Conservation (phyloP, 2,113 vertebrate genomes). For the Elephantulus edwardii region DNA sequence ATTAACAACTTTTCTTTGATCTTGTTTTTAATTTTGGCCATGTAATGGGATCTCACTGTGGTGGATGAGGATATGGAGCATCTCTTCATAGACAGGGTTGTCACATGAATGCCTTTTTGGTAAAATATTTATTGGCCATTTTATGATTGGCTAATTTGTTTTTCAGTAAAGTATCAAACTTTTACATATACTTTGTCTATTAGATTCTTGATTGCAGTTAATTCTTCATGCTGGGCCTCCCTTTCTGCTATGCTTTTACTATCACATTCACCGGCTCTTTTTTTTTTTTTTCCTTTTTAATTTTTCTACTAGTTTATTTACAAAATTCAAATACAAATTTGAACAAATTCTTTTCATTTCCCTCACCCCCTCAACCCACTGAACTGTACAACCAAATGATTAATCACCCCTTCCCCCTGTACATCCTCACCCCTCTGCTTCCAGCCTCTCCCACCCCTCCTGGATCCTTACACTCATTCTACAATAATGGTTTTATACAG, state of each 20-base stretch:
- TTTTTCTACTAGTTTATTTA: no score
- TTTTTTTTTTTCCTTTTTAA: no score
- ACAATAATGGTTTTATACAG: no score
- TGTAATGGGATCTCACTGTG: not conserved
- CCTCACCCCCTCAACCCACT: no score
- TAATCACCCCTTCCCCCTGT: no score
- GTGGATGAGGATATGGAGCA: not conserved
- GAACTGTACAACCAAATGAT: no score
- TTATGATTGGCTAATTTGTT: not conserved
- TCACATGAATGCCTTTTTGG: not conserved
- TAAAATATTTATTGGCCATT: not conserved
- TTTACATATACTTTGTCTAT: not conserved
- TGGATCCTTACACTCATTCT: no score
- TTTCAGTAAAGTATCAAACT: not conserved
- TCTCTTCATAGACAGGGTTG: not conserved
- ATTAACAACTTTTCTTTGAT: not conserved
- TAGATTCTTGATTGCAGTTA: not conserved
- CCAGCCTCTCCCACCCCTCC: no score
- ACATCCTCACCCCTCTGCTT: no score
- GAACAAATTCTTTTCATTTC: no score
- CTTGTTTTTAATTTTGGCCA: no score
- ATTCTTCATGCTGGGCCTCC: not conserved
- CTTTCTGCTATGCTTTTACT: not conserved
- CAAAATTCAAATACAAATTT: no score
- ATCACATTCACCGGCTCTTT: not conserved